Conservation (phyloP, 2,888 invertebrate genomes). For the Cephus pulcher region DNA sequence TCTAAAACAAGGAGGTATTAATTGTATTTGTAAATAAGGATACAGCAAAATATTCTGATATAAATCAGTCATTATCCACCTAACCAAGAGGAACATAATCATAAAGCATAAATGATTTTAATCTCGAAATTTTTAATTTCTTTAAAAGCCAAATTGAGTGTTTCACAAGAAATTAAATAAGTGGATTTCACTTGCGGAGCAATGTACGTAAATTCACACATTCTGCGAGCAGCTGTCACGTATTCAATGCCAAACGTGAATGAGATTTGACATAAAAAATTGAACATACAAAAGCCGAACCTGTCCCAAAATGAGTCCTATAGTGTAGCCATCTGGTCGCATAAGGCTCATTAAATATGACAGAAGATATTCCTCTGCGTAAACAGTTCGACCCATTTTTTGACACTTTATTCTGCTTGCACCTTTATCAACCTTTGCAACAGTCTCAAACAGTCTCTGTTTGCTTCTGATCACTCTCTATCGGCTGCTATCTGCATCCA, state of each 20-base stretch:
- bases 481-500: not conserved
- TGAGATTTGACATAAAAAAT: not conserved
- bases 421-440: not conserved
- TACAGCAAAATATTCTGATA: not conserved
- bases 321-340: conserved; percentile 73
- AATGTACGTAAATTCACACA: not conserved
- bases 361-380: conserved; percentile 77
- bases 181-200: not conserved
- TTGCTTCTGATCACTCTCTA: not conserved
- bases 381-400: conserved; percentile 76
- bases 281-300: conserved; percentile 65
- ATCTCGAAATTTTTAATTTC: not conserved
- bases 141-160: not conserved
- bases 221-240: not conserved
- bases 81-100: not conserved
- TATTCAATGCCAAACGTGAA: not conserved
- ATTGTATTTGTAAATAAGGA: not conserved
- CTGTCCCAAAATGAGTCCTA: conserved; percentile 85
- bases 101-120: not conserved
- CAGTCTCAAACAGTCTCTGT: not conserved
- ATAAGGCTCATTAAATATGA: conserved; percentile 76
- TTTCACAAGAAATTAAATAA: not conserved
- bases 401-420: not conserved
- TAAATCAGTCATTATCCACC: conserved; percentile 7
- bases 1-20: conserved; percentile 65